A percentile compares a stretch with the other conserved stretches of the same genome.
These are phyloP conservation scores for Sporophila hypoxantha DNA, from an alignment of 2,113 vertebrate species.

Conservation along the genomic window DNA sequence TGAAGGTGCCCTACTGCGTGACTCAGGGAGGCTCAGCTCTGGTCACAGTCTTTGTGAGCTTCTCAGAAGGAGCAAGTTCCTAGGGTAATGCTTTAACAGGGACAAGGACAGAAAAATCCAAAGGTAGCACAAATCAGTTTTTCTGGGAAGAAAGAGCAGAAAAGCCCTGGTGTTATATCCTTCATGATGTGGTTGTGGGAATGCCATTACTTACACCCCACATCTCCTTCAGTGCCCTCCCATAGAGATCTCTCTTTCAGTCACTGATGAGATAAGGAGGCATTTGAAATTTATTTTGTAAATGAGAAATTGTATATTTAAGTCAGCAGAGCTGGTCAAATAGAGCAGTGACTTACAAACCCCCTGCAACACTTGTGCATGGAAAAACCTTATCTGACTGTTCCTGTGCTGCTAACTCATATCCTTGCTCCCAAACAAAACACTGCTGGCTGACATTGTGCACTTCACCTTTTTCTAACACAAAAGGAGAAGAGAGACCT, in stretches of 20 bases:
- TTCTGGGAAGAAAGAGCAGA: neutral
- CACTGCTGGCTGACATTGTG: neutral
- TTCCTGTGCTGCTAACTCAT: neutral
- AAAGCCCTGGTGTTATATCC: neutral
- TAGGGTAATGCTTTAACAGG: neutral
- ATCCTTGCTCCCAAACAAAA: neutral
- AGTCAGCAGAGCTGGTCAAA: constrained; percentile 5
- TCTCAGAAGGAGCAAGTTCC: neutral
- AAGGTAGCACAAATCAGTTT: neutral
- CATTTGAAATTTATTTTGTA: neutral
- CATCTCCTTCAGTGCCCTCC: neutral
- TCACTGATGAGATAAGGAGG: neutral
- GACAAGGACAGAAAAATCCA: neutral
- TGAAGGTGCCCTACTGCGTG: neutral
- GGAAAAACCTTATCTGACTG: constrained; percentile 10
- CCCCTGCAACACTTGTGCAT: neutral
- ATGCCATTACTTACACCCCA: neutral
- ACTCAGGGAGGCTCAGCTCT: neutral
- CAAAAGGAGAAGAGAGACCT: neutral
- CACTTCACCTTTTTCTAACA: neutral
- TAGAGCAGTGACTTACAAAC: neutral
- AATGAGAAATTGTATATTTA: neutral
- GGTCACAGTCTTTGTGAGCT: neutral
- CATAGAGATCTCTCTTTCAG: neutral
- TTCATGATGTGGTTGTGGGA: neutral